Base-by-base conservation (phyloP, 2,113 vertebrate species). In the Actenoides lindsayi region DNA sequence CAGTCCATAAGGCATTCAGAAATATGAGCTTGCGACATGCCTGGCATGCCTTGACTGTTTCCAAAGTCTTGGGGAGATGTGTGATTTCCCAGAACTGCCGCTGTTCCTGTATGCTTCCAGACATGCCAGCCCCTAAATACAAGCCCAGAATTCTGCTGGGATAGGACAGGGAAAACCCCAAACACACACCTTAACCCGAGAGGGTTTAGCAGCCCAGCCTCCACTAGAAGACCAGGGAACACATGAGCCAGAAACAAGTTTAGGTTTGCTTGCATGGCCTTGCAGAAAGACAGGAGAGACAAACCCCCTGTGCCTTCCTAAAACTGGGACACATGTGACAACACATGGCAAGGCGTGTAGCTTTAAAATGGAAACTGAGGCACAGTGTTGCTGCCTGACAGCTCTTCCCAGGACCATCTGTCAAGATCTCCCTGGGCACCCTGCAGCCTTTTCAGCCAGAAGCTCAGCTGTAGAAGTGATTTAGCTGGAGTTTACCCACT, bases 61-160 rank as follows among this genome's bases (percentile, higher is more conserved):
- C 77, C 83, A 84, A 53, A 78, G 13, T 28, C 69, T 37, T 28
- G 15, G 17, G 10, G 48, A 27, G 39, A 39, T 77, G 92, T 0
- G 0, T 93, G 93, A 60, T 62, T 96, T 97, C 83, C 70, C 69
- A 41, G 94, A 97, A 96, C 37, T 0, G 0, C 53, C 62, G 70
- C 69, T 89, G 94, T 94, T 91, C 74, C 89, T 2, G 8, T 3
- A 92, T 30, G 42, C 53, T 53, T 68, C n/a, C 44, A 94, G 77
- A 12, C 20, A 7, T 3, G 6, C 5, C 37, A 95, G 57, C 30
- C 51, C 7, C 51, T 51, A 37, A 87, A 17, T 56, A 54, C 30
- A 90, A 25, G 16, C 42, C 31, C 46, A 60, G 35, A 8, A 11
- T 24, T 64, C 27, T 64, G 19, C 31, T 74, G 46, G 6, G 33